Evolutionary conservation across 2,888 invertebrate genomes (phyloP).

Genomic region (Yponomeuta malinellus): DNA sequence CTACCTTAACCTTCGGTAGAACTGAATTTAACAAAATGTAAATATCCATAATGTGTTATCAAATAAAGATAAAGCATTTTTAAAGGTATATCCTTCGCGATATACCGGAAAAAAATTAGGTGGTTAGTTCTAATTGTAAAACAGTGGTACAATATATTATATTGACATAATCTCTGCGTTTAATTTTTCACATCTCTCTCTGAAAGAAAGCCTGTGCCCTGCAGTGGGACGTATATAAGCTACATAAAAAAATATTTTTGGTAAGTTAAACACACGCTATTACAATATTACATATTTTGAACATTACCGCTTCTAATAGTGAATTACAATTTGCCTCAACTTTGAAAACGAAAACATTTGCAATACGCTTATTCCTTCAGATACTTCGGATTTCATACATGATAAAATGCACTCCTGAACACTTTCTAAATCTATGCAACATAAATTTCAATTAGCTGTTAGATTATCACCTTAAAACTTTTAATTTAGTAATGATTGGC

Average conservation of each 20-base stretch:
- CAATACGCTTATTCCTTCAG: too few species aligned
- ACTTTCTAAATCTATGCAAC: too few species aligned
- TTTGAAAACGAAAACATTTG: too few species aligned
- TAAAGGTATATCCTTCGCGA: constrained; percentile 14
- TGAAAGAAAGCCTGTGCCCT: too few species aligned
- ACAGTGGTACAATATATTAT: constrained; percentile 32
- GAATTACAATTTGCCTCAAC: too few species aligned
- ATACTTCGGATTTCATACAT: too few species aligned
- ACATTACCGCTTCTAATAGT: too few species aligned
- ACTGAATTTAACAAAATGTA: constrained; percentile 14
- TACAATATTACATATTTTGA: constrained; percentile 3
- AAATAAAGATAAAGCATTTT: constrained; percentile 11
- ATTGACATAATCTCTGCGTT: constrained; percentile 23
- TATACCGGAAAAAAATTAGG: constrained; percentile 15
- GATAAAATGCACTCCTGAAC: too few species aligned
- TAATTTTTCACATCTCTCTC: constrained; percentile 15
- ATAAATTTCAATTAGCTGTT: too few species aligned
- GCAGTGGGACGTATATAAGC: too few species aligned
- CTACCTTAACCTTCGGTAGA: background rate
- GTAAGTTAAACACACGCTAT: background rate
- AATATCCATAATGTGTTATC: background rate
- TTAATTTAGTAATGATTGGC: too few species aligned
- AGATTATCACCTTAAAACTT: too few species aligned
- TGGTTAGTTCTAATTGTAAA: constrained; percentile 4
- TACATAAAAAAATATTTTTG: background rate